Conservation (phyloP, 2,888 invertebrate genomes). For the Drosophila koepferae region DNA sequence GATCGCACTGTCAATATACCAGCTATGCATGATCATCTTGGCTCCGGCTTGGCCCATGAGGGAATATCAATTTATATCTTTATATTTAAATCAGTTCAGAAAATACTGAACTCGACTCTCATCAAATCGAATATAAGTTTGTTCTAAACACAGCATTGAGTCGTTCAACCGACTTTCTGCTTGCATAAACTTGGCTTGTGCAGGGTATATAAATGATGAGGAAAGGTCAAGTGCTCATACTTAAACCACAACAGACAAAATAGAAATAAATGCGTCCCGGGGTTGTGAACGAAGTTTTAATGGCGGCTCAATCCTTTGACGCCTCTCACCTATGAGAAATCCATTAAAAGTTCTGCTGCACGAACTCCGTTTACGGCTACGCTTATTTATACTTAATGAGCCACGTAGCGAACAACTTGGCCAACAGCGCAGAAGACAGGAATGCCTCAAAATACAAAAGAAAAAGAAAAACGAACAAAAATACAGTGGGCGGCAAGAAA, state of each 20-base stretch:
- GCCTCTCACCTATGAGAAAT: slow-evolving; percentile 28
- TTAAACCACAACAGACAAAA: background rate
- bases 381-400: slow-evolving; percentile 57
- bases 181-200: no score
- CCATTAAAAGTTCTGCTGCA: slow-evolving; percentile 52
- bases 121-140: no score
- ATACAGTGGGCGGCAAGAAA: slow-evolving; percentile 18
- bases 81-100: no score
- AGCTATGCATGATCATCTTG: no score
- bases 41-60: no score
- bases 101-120: no score
- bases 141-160: no score
- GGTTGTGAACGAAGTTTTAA: slow-evolving; percentile 23
- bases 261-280: background rate
- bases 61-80: no score
- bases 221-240: background rate
- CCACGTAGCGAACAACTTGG: slow-evolving; percentile 42
- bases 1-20: no score
- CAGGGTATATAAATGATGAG: background rate
- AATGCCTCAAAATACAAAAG: background rate
- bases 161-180: background rate
- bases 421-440: slow-evolving; percentile 22
- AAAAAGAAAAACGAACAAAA: background rate
- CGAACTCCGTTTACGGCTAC: slow-evolving; percentile 37
- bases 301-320: slow-evolving; percentile 30